Evolutionary conservation across 2,797 vertebrate genomes (phyloP).

Genomic region (Geranospiza caerulescens): DNA sequence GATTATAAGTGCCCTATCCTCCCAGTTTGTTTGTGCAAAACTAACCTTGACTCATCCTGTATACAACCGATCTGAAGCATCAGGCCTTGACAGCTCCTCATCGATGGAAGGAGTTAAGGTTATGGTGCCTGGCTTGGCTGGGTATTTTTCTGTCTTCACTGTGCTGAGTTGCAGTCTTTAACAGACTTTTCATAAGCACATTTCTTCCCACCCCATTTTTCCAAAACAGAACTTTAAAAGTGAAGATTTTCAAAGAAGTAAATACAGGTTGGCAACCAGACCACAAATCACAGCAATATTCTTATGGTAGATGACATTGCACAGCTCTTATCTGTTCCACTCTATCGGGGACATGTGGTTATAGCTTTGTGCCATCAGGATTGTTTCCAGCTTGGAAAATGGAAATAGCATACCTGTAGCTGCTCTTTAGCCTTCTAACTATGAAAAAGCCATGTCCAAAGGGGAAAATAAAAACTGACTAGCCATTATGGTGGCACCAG

Average conservation of each 20-base stretch:
- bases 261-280: background rate
- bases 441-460: background rate
- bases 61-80: background rate
- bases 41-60: background rate
- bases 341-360: background rate
- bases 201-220: background rate
- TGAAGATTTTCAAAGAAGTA: background rate
- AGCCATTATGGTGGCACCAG: background rate
- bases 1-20: background rate
- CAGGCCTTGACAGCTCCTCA: background rate
- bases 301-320: background rate
- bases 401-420: background rate
- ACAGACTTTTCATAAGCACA: background rate
- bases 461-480: background rate
- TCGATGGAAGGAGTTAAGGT: background rate
- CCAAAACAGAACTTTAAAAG: background rate
- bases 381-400: background rate
- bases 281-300: background rate
- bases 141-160: background rate
- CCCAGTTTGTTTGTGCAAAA: background rate
- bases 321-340: background rate
- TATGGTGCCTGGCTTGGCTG: background rate
- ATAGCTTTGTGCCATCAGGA: background rate
- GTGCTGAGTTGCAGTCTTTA: background rate
- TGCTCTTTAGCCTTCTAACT: background rate